Evolutionary conservation across 2,797 vertebrate genomes (phyloP), one percentile per base, ranked within the genome.

Genomic region (Melanotaenia boesemani): DNA sequence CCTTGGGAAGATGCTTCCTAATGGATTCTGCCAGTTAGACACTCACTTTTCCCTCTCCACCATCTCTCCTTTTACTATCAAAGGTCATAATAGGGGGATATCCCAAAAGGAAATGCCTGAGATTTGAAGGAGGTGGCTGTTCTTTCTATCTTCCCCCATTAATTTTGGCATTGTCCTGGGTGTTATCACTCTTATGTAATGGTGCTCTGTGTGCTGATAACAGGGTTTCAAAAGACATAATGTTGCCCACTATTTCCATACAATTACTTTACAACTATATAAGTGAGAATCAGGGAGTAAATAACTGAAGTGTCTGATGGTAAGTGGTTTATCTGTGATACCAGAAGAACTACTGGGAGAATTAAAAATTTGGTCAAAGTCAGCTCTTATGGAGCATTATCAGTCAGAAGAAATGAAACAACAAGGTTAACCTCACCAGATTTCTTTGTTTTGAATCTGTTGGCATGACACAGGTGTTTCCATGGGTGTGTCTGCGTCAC

Each of bases 101-200:
- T 91, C 91, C 91, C 90, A 90, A 76, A 91, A 93, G 92, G 92
- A 94, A 93, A 94, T 93, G 90, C 88, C 92, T 88, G 81, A 87
- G 89, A 83, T 82, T 84, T 77, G 85, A 91, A 92, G 90, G 89
- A 92, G 90, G 79, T 87, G 87, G 85, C 77, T 86, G 77, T 34
- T 26, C 68, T 76, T 69, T 83, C 70, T 77, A 63, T 81, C 60
- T 39, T 58, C 5, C 52, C 59, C 50, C 48, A 50, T 76, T 88
- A 85, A 78, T 83, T 89, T 85, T 72, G 79, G 72, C 77, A 39
- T 68, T 79, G 82, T 87, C 72, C 72, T 79, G 80, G 74, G 88
- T 90, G 77, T 90, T 90, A 84, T 88, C 65, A 59, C 76, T 64
- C 83, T 90, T 86, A 88, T 89, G 80, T 87, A 90, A 93, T 82